Evolutionary conservation across 2,797 vertebrate genomes (phyloP).

Genomic region (Tokudaia muenninki): DNA sequence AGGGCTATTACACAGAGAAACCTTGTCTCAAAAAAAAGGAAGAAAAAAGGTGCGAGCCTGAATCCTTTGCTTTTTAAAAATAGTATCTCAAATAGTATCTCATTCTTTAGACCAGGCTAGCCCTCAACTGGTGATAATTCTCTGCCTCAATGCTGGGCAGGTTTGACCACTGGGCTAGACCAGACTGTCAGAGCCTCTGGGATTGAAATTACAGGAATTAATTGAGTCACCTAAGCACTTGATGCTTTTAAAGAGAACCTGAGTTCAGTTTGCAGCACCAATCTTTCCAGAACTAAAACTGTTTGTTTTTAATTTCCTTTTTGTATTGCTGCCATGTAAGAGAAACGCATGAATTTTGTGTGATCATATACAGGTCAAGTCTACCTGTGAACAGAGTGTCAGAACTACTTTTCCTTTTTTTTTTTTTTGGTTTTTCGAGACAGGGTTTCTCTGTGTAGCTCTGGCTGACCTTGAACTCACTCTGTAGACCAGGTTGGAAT

Average conservation of each 20-base stretch:
- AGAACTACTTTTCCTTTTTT: not conserved
- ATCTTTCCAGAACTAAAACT: not conserved
- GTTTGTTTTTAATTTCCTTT: not conserved
- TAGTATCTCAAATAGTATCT: not conserved
- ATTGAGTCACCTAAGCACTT: not conserved
- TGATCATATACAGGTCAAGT: not conserved
- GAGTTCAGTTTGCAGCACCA: not conserved
- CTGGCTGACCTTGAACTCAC: too few species aligned
- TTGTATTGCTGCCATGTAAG: not conserved
- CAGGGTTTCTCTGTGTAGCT: too few species aligned
- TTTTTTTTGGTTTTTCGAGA: too few species aligned
- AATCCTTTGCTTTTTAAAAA: not conserved
- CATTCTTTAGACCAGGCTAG: not conserved
- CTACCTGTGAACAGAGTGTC: not conserved
- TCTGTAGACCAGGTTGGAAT: too few species aligned
- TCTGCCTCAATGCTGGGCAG: not conserved
- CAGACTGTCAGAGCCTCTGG: not conserved
- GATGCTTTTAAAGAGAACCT: not conserved
- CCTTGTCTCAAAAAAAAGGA: too few species aligned
- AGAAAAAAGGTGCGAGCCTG: not conserved
- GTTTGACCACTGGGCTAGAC: not conserved
- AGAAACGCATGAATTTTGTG: not conserved
- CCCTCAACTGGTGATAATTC: not conserved
- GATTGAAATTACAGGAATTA: not conserved
- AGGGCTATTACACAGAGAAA: too few species aligned